Evolutionary conservation across 2,888 invertebrate genomes (phyloP).

Genomic region (Mactromeris polynyma): DNA sequence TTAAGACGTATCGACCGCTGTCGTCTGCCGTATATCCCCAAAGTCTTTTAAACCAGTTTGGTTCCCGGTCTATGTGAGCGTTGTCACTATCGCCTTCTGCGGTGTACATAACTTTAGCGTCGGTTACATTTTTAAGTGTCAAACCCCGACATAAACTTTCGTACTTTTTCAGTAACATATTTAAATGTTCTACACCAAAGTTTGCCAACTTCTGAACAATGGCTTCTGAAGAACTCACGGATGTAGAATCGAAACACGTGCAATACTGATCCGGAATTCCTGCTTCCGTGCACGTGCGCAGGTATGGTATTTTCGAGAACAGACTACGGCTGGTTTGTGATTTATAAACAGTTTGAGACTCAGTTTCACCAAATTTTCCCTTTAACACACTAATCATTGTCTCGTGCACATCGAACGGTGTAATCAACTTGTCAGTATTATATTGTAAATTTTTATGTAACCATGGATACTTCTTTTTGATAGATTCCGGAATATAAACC

Average conservation of each 20-base stretch:
- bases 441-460: constrained; percentile 90
- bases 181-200: constrained; percentile 91
- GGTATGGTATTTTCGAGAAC: constrained; percentile 91
- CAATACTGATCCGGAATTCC: constrained; percentile 95
- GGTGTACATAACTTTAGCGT: constrained; percentile 48
- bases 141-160: constrained; percentile 77
- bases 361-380: constrained; percentile 31
- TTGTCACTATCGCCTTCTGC: constrained; percentile 46
- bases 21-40: constrained; percentile 38
- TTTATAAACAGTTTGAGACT: constrained; percentile 12
- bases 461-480: constrained; percentile 89
- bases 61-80: constrained; percentile 26
- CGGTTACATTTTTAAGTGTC: constrained; percentile 40
- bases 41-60: constrained; percentile 36
- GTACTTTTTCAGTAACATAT: constrained; percentile 89
- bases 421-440: constrained; percentile 91
- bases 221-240: constrained; percentile 89
- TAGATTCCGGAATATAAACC: constrained; percentile 92
- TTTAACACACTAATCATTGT: constrained; percentile 91
- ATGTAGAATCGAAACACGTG: constrained; percentile 92
- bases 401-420: constrained; percentile 94
- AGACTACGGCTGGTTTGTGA: constrained; percentile 89
- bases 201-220: constrained; percentile 89
- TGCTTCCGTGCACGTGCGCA: constrained; percentile 92
- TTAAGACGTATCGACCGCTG: constrained; percentile 88